These are phyloP conservation scores for Coryphaenoides rupestris DNA, from an alignment of 2,113 vertebrate genomes.

Conservation along the genomic window DNA sequence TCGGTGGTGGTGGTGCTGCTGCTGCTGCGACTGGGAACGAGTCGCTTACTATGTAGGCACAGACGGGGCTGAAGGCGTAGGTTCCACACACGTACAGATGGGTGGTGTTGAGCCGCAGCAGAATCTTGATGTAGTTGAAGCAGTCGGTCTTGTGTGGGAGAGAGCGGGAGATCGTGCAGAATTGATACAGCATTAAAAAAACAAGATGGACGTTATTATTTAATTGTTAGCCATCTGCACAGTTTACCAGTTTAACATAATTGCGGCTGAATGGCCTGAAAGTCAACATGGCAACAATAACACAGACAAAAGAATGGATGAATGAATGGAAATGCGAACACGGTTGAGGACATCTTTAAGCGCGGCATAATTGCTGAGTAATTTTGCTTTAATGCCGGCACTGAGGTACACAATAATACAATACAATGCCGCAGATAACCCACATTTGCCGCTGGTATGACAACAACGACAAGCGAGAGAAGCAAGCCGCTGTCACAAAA, in stretches of 20 bases:
- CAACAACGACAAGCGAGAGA: slow-evolving; percentile 56
- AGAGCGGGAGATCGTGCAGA: background rate
- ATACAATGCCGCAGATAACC: slow-evolving; percentile 34
- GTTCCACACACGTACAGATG: slow-evolving; percentile 94
- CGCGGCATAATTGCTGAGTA: background rate
- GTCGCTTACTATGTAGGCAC: slow-evolving; percentile 88
- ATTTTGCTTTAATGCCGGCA: background rate
- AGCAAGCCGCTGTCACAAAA: slow-evolving; percentile 1
- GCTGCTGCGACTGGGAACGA: slow-evolving; percentile 14
- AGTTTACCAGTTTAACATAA: no score
- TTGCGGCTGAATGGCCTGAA: no score
- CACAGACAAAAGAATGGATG: background rate
- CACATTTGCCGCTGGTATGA: slow-evolving; percentile 59
- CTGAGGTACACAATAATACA: slow-evolving; percentile 29
- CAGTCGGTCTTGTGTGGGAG: slow-evolving; percentile 84
- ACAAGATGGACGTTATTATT: no score
- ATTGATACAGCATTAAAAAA: no score
- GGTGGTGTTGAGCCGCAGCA: slow-evolving; percentile 86
- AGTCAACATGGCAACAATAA: background rate
- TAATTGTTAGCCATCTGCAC: no score
- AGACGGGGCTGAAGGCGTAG: slow-evolving; percentile 90
- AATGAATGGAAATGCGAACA: no score
- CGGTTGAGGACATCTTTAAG: slow-evolving; percentile 3
- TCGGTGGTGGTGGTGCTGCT: slow-evolving; percentile 1
- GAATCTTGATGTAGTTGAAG: slow-evolving; percentile 97